Evolutionary conservation across 2,797 vertebrate species (phyloP), one percentile per base, ranked within the genome.

Genomic region (Anniella stebbinsi): DNA sequence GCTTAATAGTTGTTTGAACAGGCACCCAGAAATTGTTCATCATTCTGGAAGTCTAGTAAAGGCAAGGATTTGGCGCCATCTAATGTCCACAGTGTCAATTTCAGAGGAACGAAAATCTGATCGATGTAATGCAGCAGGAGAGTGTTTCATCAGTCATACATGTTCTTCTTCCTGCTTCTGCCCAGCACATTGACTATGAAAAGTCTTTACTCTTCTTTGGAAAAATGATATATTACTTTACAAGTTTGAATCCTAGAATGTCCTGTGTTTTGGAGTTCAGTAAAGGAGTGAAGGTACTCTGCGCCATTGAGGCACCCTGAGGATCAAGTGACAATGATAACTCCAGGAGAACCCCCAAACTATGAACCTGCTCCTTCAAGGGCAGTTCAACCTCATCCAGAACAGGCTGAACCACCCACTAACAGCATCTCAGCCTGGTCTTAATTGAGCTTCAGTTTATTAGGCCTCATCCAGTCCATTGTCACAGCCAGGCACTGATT

Each of bases 61-160:
- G 66, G 0, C 80, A n/a, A 69, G 89, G 51, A 3, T 41, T 9
- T 83, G 67, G 89, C 94, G 87, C 95, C 95, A 95, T 86, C 96
- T 94, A 89, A 80, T 38, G 96, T 15, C 89, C 91, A 51, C 17
- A n/a, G 13, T 80, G 57, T 54, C 45, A 48, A 80, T 33, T 45
- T 36, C 51, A 75, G 25, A 17, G 7, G 54, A 36, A 13, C 73
- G 25, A 17, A 86, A 73, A 45, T 83, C n/a, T 36, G 8, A 54
- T 77, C n/a, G 23, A 28, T 38, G 67, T 72, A 48, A 13, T 73
- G n/a, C 2, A 89, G 30, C 9, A 8, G 6, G 18, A 60, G 13
- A 66, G 57, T 11, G n/a, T 8, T 76, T 63, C 54, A 60, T 23
- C 36, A 4, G 51, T 36, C 51, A 28, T 12, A 45, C n/a, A 76